phyloP scores from a whole-genome alignment of 2,797 vertebrate genomes.

The Telmatherina bonti region DNA sequence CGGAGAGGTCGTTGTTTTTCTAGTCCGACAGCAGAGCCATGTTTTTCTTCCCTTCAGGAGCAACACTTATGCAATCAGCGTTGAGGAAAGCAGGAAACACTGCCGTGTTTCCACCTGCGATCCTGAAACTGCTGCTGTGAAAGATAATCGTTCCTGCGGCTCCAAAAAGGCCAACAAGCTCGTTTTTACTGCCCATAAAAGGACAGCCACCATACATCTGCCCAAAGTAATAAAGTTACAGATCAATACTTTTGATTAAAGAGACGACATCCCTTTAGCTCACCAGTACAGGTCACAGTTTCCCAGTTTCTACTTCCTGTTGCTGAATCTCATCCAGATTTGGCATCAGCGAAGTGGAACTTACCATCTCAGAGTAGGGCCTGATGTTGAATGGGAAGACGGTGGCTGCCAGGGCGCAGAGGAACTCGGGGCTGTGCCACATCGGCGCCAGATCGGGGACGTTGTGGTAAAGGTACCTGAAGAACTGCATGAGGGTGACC shows the following conservation, averaged over 20 bases:
- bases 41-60: neutral
- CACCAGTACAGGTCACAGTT: neutral
- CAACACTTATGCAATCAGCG: neutral
- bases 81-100: too few relatives aligned
- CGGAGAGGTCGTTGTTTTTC: neutral
- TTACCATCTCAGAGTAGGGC: conserved; percentile 98
- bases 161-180: neutral
- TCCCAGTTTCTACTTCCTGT: neutral
- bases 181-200: conserved; percentile 4
- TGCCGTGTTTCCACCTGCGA: too few relatives aligned
- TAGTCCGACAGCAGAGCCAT: neutral
- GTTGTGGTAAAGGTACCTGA: conserved; percentile 97
- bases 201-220: neutral
- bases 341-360: too few relatives aligned
- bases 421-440: conserved; percentile 98
- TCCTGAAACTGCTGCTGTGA: neutral
- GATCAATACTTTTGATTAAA: too few relatives aligned
- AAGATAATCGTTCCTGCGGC: neutral
- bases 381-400: conserved; percentile 98
- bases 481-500: conserved; percentile 98
- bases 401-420: conserved; percentile 92
- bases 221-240: too few relatives aligned
- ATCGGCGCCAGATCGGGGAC: conserved; percentile 92
- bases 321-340: neutral
- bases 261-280: neutral